Evolutionary conservation across 92 coral and sea anemone genomes (phyloP), one percentile per base, ranked within the genome.

Genomic region (Epizoanthus stellaris): DNA sequence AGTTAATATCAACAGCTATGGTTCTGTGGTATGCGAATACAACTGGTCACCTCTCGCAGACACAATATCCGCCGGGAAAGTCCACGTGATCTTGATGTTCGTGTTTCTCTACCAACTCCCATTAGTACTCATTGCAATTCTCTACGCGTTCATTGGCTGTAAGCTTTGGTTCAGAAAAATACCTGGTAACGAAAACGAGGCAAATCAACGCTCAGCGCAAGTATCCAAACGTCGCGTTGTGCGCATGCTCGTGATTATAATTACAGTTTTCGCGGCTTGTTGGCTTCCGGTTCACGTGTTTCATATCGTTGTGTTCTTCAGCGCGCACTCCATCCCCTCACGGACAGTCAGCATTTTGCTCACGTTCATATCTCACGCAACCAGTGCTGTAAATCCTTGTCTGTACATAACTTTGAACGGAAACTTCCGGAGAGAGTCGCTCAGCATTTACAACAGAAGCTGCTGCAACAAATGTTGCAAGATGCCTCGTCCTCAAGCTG

Each of bases 341-440:
- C 7, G 43, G 2, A 42, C 53, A 13, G 66, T 68, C 20, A 56
- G 21, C 39, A 1, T 42, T 59, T 67, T 93, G 21, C 72, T 76
- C 54, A 61, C 75, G 23, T 93, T 93, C 88, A 70, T 91, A 8
- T 76, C 92, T 21, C 96, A 93, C 19, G 85, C 93, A 58, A 93
- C 88, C 64, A 91, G 94, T 81, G 93, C 94, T n/a, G 70, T 93
- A 5, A 93, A 93, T 23, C 96, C 96, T 5, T 38, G 80, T 38
- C 69, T 93, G 21, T 93, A 91, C 54, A 73, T 89, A 36, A 63
- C 76, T 1, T 62, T 93, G 17, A 93, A 91, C 54, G 85, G 68
- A 6, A 84, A 85, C 19, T 93, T 93, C 71, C 86, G 92, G 5
- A 61, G 34, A 52, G 90, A 88, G 36, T 80, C 86, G 61, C 56